phyloP scores from a whole-genome alignment of 2,797 vertebrate species.

The Nothura maculosa region DNA sequence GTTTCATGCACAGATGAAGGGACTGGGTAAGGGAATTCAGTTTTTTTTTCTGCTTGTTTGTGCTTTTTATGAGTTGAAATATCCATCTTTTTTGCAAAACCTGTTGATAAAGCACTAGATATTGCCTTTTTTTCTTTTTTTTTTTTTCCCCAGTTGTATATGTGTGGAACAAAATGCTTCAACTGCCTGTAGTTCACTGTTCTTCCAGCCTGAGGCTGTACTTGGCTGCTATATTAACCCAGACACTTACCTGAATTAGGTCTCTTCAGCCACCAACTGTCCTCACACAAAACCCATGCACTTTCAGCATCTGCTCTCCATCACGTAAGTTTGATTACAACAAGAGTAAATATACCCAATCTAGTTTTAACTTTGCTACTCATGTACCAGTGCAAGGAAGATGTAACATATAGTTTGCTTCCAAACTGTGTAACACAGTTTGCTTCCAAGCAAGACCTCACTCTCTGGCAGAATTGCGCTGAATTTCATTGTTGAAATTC shows the following conservation, averaged over 20 bases:
- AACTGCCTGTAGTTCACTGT: neutral
- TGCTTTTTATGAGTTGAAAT: slow-evolving; percentile 6
- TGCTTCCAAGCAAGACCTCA: neutral
- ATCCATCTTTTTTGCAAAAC: neutral
- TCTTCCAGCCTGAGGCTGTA: neutral
- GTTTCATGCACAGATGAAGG: slow-evolving; percentile 19
- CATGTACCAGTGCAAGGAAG: neutral
- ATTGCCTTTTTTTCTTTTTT: neutral
- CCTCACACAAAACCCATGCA: neutral
- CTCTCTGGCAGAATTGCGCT: neutral
- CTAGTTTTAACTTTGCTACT: neutral
- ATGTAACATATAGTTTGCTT: neutral
- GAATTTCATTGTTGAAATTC: neutral
- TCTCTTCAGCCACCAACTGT: neutral
- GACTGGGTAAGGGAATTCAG: neutral
- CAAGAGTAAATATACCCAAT: neutral
- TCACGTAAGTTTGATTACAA: neutral
- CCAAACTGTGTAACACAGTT: neutral
- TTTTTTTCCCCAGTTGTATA: neutral
- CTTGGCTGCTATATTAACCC: neutral
- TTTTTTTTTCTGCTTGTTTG: neutral
- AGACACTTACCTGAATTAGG: neutral
- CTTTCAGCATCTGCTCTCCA: neutral
- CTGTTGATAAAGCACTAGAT: neutral
- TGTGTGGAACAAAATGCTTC: neutral